Base-by-base conservation (phyloP, 2,113 vertebrate genomes). In the Oceanites oceanicus region DNA sequence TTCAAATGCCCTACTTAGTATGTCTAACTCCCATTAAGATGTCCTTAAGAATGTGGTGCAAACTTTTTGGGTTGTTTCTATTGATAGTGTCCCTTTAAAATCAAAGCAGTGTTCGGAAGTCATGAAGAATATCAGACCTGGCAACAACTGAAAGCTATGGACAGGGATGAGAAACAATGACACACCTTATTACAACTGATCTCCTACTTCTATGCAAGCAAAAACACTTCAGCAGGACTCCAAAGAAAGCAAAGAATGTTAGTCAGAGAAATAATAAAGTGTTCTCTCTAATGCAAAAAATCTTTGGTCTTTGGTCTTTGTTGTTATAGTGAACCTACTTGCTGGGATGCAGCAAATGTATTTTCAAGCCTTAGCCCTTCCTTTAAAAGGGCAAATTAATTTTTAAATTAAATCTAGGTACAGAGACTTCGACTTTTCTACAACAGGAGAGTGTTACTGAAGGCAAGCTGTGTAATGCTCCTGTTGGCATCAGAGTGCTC, bases 201-300 rank as follows among this genome's bases (percentile, higher is more conserved):
- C 88, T 92, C 93, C 70, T 68, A 44, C 90, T 88, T 79, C 53
- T 76, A 17, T 53, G 83, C 71, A 78, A 91, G 62, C 73, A 87
- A 86, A 92, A 95, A 62, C 49, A 82, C 85, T 87, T 85, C 86
- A 90, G n/a, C 80, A 72, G 73, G 89, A 50, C 45, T 81, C 88
- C 94, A 96, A 80, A 94, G 91, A 78, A 92, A 92, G 86, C 92
- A 92, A 87, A 84, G 74, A 76, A 87, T 81, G 63, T 70, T 90
- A 72, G 76, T 62, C 70, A 93, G 89, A 94, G 77, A 79, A 95
- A 94, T 93, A 97, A 96, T 95, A 93, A 97, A 96, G 61, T 91
- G 50, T 59, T 93, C 22, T 87, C 73, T 78, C 49, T 90, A 93
- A 82, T 59, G 52, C 68, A 96, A 94, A 91, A 86, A 77, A 40